Base-by-base conservation (phyloP, 2,797 vertebrate genomes). In the Atherinosoma microstoma region DNA sequence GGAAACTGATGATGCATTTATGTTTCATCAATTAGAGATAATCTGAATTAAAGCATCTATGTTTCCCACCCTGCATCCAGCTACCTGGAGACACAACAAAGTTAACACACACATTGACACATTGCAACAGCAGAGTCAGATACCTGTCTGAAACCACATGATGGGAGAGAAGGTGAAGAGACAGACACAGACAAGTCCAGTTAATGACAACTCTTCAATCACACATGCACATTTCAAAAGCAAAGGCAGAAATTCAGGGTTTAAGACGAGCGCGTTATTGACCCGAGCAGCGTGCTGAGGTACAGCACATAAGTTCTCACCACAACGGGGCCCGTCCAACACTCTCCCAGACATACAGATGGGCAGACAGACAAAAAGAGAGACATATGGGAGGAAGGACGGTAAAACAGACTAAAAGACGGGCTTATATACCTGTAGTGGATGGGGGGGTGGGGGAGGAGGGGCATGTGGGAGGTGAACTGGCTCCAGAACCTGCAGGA, bases 391-490 rank as follows among this genome's bases (percentile, higher is more conserved):
- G 60, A 7, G 18, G 34, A 58, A 0, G 34, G 0, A 67, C 40
- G 40, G 24, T 20, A 32, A 16, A 30, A 59, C 30, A 27, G 45
- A 53, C 22, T 13, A 27, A 68, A 1, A 51, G 36, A 63, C n/a
- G 47, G 58, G 40, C 7, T 29, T 29, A 4, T 74, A 0, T 89
- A 93, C 92, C 92, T 91, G 90, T 87, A 27, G 89, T 89, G 13
- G 88, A 80, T 10, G 96, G 96, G 0, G 97, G 97, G 16, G 96
- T 97, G 9, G 98, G 98, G 20, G 98, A 98, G 6, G 98, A 99
- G 0, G 98, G 98, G 42, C 97, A 98, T 1, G 91, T 93, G n/a
- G 79, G 91, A 18, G 91, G 91, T 0, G 91, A 93, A 90, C 98
- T 99, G 57, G 98, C 96, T 88, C 98, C 98, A 83, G 98, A 99